Evolutionary conservation across 2,888 invertebrate genomes (phyloP), one percentile per base, ranked within the genome.

Genomic region (Andrena bucephala): DNA sequence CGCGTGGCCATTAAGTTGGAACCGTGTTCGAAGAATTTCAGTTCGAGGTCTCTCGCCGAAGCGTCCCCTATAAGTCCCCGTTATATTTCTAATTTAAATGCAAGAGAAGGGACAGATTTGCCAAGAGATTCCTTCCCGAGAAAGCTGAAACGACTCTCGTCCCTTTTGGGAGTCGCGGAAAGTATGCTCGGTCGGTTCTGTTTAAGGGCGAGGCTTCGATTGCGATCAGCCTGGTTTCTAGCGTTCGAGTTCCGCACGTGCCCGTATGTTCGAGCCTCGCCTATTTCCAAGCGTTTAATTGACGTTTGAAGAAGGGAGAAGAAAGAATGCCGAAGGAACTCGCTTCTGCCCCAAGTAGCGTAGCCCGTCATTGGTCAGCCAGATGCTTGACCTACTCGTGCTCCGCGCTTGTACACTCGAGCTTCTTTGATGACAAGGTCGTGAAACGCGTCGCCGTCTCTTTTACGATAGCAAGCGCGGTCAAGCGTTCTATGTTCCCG

Each of bases 361-460:
- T 27, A 13, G 59, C 54, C 8, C 31, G 31, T 73, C 48, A 62
- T 60, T 73, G 85, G 77, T 80, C 79, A 85, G 68, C 74, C 73
- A 57, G 79, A 85, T 74, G 73, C 85, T 85, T 80, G 82, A 85
- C 85, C 85, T 79, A 85, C 79, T 85, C 36, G 62, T 59, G 72
- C 69, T 57, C 60, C 54, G 50, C 77, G 83, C 69, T 70, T 29
- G 73, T 57, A 66, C 74, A 63, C 78, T 81, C 78, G 66, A 79
- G 76, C 60, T 76, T 74, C 77, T 85, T 79, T 33, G 77, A 72
- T 75, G 75, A 80, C 82, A 77, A 85, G 85, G 82, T 85, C 85
- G 81, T 59, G 62, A 27, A 78, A 70, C 72, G 52, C 60, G 77
- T 82, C 83, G 66, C 59, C 77, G 24, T 75, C 83, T 69, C 75